Evolutionary conservation across 92 coral and sea anemone genomes (phyloP).

Genomic region (Parazoanthus swiftii): DNA sequence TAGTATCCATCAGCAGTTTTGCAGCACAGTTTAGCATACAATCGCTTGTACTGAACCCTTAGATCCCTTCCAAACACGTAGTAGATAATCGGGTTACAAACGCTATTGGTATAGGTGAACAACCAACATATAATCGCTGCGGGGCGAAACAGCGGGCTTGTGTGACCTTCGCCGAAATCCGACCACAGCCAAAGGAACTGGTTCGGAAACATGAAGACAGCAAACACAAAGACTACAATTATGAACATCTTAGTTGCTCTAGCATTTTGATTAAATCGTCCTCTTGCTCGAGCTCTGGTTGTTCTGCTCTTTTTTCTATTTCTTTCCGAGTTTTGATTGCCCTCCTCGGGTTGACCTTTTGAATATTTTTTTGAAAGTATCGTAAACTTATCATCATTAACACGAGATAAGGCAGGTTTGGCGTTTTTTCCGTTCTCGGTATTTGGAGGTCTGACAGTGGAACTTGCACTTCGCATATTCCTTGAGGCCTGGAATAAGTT

Average conservation of each 20-base stretch:
- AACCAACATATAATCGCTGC: constrained; percentile 34
- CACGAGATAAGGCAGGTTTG: not conserved
- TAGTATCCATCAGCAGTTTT: not conserved
- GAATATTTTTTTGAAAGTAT: too few species aligned
- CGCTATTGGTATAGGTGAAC: constrained; percentile 39
- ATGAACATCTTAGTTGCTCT: constrained; percentile 49
- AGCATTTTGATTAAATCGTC: constrained; percentile 36
- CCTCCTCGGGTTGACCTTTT: not conserved
- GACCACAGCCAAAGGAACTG: constrained; percentile 41
- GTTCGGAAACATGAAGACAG: constrained; percentile 46
- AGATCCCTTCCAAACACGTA: constrained; percentile 37
- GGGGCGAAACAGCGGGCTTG: constrained; percentile 13
- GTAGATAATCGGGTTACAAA: constrained; percentile 47
- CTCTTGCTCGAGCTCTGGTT: not conserved
- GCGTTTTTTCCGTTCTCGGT: not conserved
- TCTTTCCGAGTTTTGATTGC: not conserved
- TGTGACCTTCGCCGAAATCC: constrained; percentile 25
- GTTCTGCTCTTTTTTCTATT: not conserved
- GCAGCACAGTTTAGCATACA: not conserved
- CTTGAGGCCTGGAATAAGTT: constrained; percentile 32
- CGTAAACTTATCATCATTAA: too few species aligned
- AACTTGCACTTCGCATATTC: not conserved
- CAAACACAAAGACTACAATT: constrained; percentile 44
- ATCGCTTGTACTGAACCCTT: constrained; percentile 3
- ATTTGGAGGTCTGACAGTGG: not conserved